Evolutionary conservation across 1,140 invertebrate species (phyloP).

Genomic region (Trichonephila clavata): DNA sequence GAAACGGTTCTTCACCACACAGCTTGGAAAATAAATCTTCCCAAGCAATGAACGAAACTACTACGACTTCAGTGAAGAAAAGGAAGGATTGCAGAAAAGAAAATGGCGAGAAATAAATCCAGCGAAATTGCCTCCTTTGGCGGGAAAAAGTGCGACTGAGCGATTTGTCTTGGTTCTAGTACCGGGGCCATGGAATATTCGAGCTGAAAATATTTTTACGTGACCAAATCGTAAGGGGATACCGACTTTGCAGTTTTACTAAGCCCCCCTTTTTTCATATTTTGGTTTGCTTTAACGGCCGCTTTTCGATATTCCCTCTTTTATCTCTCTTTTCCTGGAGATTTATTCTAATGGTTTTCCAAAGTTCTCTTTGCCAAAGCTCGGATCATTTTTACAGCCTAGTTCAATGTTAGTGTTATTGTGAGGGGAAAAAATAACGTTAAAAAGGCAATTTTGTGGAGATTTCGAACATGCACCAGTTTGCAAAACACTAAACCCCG

Average conservation of each 20-base stretch:
- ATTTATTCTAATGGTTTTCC: slow-evolving; percentile 55
- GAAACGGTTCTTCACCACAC: not conserved
- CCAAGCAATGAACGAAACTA: slow-evolving; percentile 13
- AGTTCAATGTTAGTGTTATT: not conserved
- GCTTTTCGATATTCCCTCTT: slow-evolving; percentile 17
- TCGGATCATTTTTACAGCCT: slow-evolving; percentile 36
- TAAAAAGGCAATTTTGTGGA: not conserved
- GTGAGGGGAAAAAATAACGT: no score
- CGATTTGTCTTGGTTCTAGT: slow-evolving; percentile 46
- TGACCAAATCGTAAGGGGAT: slow-evolving; percentile 50
- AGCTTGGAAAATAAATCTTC: slow-evolving; percentile 29
- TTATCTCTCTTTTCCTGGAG: slow-evolving; percentile 31
- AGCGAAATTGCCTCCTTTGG: slow-evolving; percentile 45
- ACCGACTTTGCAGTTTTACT: slow-evolving; percentile 33
- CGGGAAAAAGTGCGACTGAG: slow-evolving; percentile 27
- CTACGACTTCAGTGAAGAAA: slow-evolving; percentile 7
- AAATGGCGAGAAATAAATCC: slow-evolving; percentile 53
- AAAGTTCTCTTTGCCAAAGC: slow-evolving; percentile 9
- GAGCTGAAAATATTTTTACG: slow-evolving; percentile 36
- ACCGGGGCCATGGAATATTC: not conserved
- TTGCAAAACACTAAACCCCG: not conserved
- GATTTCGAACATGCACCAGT: not conserved
- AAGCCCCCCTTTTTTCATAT: slow-evolving; percentile 48
- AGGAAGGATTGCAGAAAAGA: slow-evolving; percentile 41
- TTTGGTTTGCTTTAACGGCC: slow-evolving; percentile 41